Evolutionary conservation across 2,888 invertebrate genomes (phyloP).

Genomic region (Nephrotoma guestfalica): DNA sequence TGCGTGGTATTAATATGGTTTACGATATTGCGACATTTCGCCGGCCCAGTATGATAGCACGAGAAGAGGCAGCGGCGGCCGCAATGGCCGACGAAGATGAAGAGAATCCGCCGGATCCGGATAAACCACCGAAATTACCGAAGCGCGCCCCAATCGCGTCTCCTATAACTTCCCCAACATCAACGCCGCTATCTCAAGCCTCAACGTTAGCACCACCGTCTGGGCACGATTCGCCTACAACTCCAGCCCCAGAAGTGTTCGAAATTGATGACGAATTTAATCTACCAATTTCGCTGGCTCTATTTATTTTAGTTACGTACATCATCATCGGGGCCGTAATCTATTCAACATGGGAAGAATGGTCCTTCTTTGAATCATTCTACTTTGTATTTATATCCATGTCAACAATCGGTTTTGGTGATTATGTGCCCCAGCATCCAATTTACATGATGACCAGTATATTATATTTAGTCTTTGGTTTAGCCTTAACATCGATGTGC

Average conservation of each 20-base stretch:
- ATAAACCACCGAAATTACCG: slow-evolving; percentile 18
- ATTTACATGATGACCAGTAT: slow-evolving; percentile 81
- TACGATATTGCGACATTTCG: slow-evolving; percentile 65
- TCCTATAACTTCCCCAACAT: slow-evolving; percentile 12
- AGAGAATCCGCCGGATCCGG: slow-evolving; percentile 13
- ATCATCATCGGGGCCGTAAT: slow-evolving; percentile 74
- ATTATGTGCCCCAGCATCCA: slow-evolving; percentile 78
- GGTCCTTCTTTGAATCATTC: slow-evolving; percentile 88
- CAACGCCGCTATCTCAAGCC: slow-evolving; percentile 25
- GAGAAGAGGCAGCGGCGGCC: slow-evolving; percentile 15
- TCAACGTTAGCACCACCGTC: slow-evolving; percentile 16
- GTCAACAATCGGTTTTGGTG: slow-evolving; percentile 95
- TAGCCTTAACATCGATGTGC: slow-evolving; percentile 93
- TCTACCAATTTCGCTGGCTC: slow-evolving; percentile 79
- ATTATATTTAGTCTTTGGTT: slow-evolving; percentile 83
- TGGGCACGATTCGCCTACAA: slow-evolving; percentile 46
- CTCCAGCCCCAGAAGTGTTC: slow-evolving; percentile 60
- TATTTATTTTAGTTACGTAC: slow-evolving; percentile 67
- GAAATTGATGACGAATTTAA: slow-evolving; percentile 90
- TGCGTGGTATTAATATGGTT: slow-evolving; percentile 68
- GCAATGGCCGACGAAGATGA: slow-evolving; percentile 15
- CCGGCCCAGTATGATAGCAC: slow-evolving; percentile 47
- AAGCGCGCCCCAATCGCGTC: slow-evolving; percentile 19
- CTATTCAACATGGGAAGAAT: slow-evolving; percentile 62
- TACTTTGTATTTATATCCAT: slow-evolving; percentile 96